Conservation (phyloP, 2,113 vertebrate genomes). For the Tetrax tetrax region DNA sequence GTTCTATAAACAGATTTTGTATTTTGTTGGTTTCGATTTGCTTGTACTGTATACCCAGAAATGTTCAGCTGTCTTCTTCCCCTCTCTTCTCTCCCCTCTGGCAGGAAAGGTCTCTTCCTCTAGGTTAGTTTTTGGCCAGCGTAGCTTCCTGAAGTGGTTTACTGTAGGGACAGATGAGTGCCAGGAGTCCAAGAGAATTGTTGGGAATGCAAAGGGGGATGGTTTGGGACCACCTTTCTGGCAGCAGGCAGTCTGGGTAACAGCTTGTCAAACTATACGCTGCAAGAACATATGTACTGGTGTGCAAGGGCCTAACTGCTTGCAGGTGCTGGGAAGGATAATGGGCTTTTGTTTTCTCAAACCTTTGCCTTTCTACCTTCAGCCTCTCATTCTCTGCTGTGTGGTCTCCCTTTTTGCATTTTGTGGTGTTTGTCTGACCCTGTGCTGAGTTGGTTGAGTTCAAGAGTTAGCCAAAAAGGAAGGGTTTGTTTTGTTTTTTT, state of each 20-base stretch:
- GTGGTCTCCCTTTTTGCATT: not conserved
- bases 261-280: not conserved
- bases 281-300: rapidly evolving
- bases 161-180: not conserved
- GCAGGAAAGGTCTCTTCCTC: not conserved
- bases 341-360: not conserved
- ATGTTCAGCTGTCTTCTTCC: not conserved
- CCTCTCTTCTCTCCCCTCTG: not conserved
- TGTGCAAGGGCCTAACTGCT: not conserved
- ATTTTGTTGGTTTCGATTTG: not conserved
- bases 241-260: not conserved
- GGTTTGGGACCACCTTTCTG: not conserved
- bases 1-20: not conserved
- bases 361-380: not conserved
- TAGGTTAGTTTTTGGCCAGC: not conserved
- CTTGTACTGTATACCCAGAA: not conserved
- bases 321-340: not conserved
- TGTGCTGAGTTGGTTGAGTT: not conserved
- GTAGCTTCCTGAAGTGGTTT: not conserved
- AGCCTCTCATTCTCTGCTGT: not conserved
- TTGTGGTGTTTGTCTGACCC: not conserved
- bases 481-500: not conserved
- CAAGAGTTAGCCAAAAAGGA: not conserved
- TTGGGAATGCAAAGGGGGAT: not conserved
- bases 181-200: not conserved